These are phyloP conservation scores for Tarsius wallacei DNA, from an alignment of 2,797 vertebrate genomes.

Conservation along the genomic window DNA sequence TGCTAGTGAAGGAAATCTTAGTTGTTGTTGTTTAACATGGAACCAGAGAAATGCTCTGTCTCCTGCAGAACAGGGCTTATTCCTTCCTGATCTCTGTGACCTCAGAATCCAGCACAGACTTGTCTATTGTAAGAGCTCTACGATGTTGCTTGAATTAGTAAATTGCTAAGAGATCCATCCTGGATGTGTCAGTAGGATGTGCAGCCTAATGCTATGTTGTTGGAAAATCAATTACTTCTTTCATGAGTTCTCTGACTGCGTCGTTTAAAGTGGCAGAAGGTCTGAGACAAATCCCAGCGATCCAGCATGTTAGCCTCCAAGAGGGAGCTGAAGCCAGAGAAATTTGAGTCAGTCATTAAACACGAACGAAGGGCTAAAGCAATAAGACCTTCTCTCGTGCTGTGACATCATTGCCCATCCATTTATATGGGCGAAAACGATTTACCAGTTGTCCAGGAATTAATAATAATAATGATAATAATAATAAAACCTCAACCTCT, in stretches of 20 bases:
- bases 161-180: neutral
- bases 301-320: constrained; percentile 79
- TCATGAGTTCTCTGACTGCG: constrained; percentile 74
- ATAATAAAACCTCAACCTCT: constrained; percentile 63
- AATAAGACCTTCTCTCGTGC: constrained; percentile 77
- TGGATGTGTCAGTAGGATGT: neutral
- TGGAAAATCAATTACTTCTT: constrained; percentile 79
- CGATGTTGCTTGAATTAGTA: neutral
- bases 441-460: constrained; percentile 75
- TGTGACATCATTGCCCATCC: constrained; percentile 82
- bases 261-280: constrained; percentile 78
- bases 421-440: constrained; percentile 60
- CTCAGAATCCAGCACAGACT: neutral
- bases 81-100: neutral
- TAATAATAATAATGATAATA: neutral
- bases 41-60: neutral
- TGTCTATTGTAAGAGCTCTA: neutral
- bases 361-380: constrained; percentile 73
- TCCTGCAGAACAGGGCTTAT: neutral
- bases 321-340: constrained; percentile 77
- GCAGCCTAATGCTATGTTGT: neutral
- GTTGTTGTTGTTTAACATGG: neutral
- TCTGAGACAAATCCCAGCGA: constrained; percentile 74
- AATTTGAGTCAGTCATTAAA: constrained; percentile 79
- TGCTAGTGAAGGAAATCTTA: neutral